Conservation (phyloP, 2,888 invertebrate genomes). For the Eretmocerus hayati region DNA sequence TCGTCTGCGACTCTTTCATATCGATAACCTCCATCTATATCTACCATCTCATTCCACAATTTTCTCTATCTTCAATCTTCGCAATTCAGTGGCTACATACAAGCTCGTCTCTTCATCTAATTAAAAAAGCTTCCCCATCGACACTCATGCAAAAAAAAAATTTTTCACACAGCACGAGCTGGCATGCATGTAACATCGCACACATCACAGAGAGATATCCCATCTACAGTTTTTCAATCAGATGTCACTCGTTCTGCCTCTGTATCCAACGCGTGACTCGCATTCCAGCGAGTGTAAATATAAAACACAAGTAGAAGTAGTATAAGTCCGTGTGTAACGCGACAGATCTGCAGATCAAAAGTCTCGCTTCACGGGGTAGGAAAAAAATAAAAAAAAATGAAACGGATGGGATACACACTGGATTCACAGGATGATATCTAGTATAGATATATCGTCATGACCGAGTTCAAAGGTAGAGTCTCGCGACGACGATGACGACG, state of each 20-base stretch:
- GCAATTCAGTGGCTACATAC: neutral
- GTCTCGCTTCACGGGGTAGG: no score
- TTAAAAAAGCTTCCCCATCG: slow-evolving; percentile 9
- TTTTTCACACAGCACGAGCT: no score
- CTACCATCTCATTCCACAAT: no score
- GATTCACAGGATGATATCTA: no score
- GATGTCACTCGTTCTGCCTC: slow-evolving; percentile 17
- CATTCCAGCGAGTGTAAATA: neutral
- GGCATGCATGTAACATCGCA: no score
- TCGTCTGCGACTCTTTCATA: no score
- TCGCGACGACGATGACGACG: no score
- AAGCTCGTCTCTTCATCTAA: slow-evolving; percentile 11
- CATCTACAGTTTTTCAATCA: slow-evolving; percentile 24
- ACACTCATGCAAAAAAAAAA: no score
- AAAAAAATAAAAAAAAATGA: no score
- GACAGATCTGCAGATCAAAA: slow-evolving; percentile 4
- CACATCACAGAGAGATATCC: slow-evolving; percentile 5
- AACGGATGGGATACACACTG: no score
- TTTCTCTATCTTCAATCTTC: neutral
- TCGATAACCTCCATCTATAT: no score
- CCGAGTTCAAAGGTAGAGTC: neutral
- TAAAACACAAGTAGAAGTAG: neutral
- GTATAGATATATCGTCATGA: no score
- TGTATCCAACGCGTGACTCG: slow-evolving; percentile 2
- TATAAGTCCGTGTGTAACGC: neutral